phyloP scores from a whole-genome alignment of 2,888 invertebrate species.

The Drosophila algonquin region DNA sequence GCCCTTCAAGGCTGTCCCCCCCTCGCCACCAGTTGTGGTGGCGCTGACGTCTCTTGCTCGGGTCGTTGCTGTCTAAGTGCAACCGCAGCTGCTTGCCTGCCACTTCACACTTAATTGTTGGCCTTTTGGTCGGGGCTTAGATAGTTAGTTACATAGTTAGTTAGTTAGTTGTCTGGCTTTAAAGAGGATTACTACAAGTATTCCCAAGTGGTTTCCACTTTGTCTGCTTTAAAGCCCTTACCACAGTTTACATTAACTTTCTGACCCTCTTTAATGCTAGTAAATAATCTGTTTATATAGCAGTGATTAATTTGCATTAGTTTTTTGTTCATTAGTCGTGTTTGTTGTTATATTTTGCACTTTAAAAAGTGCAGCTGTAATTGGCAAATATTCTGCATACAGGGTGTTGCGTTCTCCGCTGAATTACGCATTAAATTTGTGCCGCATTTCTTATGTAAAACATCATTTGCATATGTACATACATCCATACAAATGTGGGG shows the following conservation, averaged over 20 bases:
- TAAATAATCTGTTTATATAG: no score
- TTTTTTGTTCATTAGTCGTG: neutral
- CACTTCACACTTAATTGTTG: slow-evolving; percentile 32
- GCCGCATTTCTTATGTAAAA: slow-evolving; percentile 16
- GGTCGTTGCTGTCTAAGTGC: neutral
- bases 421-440: slow-evolving; percentile 5
- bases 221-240: neutral
- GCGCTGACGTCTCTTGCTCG: no score
- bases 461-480: slow-evolving; percentile 33
- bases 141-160: neutral
- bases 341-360: neutral
- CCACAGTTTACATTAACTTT: neutral
- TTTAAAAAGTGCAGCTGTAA: slow-evolving; percentile 5
- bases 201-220: neutral
- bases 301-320: neutral
- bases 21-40: slow-evolving; percentile 8
- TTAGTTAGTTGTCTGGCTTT: neutral
- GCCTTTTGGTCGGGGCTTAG: slow-evolving; percentile 26
- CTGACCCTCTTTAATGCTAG: no score
- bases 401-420: slow-evolving; percentile 5
- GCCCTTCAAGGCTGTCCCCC: slow-evolving; percentile 22
- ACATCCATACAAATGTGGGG: slow-evolving; percentile 13
- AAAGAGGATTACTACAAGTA: neutral
- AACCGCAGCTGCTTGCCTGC: slow-evolving; percentile 16
- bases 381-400: slow-evolving; percentile 22